Conservation (phyloP, 2,888 invertebrate species). For the Lycia hirtaria region DNA sequence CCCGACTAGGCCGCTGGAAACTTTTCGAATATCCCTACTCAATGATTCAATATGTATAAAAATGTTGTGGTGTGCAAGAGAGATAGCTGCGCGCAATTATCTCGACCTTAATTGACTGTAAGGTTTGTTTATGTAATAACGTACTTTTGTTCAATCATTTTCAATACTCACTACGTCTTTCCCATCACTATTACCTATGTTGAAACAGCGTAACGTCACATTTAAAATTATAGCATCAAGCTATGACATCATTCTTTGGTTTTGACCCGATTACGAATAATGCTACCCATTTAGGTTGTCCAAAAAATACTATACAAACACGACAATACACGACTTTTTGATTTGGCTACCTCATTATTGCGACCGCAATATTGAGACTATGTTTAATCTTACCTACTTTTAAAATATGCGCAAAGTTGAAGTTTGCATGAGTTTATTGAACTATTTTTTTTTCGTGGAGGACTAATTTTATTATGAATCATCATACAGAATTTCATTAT, state of each 20-base stretch:
- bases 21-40: too few species aligned
- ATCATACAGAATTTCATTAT: too few species aligned
- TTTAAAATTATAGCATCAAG: constrained; percentile 74
- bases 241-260: constrained; percentile 73
- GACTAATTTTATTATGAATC: too few species aligned
- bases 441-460: constrained; percentile 3
- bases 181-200: constrained; percentile 59
- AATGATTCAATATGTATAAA: too few species aligned
- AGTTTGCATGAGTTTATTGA: constrained; percentile 21
- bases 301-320: constrained; percentile 48
- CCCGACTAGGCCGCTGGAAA: too few species aligned
- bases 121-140: too few species aligned
- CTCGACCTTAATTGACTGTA: too few species aligned
- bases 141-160: not conserved
- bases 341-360: constrained; percentile 44
- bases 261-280: constrained; percentile 69
- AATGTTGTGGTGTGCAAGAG: too few species aligned
- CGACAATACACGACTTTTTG: constrained; percentile 33
- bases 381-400: constrained; percentile 27
- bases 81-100: too few species aligned
- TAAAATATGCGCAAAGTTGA: constrained; percentile 17
- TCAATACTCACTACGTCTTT: constrained; percentile 6
- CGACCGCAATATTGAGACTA: constrained; percentile 19
- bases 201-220: constrained; percentile 72
- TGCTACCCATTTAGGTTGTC: constrained; percentile 47